Evolutionary conservation across 1,140 invertebrate genomes (phyloP), one percentile per base, ranked within the genome.

Genomic region (Zaprionus lachaisei): DNA sequence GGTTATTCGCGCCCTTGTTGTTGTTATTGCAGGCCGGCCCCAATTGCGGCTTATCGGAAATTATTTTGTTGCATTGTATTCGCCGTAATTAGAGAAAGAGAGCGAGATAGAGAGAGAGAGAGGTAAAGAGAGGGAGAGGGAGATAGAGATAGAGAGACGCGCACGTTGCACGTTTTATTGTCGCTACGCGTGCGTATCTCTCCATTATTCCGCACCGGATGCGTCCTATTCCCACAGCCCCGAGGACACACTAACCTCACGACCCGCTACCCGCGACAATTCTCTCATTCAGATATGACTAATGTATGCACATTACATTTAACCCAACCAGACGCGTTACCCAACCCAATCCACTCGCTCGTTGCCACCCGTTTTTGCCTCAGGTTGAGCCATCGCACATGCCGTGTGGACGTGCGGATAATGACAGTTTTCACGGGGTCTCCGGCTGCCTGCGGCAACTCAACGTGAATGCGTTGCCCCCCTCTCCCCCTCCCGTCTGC

Each of bases 281-380:
- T 7, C 38, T 44, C 34, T 15, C 64, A 65, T 71, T 55, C 72
- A 70, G 83, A 86, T 86, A 87, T 86, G 84, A 86, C 80, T 86
- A 87, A 86, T 86, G 80, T 81, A 83, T 80, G 80, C 73, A 77
- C 83, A 86, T 83, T 83, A 80, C 71, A 20, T 66, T 56, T 31
- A 61, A 57, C 56, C 37, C 44, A 70, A 74, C 54, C 74, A 47
- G 37, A 44, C 58, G 12, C 65, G 28, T 38, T 54, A 12, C 11
- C 34, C 24, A 41, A 49, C 47, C 47, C 38, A 41, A 41, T 9
- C 44, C 44, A 20, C 6, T 11, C 44, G 3, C n/a, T 0, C 17
- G 17, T 17, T 17, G 7, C 5, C 61, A 12, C 41, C 37, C 34
- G 28, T 34, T 37, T 54, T 38, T 4, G 31, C 11, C n/a, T 37